Evolutionary conservation across 2,888 invertebrate genomes (phyloP), one percentile per base, ranked within the genome.

Genomic region (Eupithecia centaureata): DNA sequence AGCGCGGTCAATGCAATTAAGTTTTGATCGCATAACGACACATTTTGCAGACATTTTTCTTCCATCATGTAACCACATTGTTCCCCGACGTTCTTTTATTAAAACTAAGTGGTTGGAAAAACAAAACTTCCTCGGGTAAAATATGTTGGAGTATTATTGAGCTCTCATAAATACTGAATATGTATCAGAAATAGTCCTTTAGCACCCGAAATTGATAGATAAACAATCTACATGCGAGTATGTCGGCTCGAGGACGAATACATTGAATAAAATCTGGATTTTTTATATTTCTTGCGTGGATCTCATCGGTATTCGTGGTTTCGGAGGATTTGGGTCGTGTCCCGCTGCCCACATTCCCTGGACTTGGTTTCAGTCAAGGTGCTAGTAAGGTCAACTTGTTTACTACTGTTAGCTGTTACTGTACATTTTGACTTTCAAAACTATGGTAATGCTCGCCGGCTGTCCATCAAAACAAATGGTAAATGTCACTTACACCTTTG

Each of bases 11-110:
- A 89, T 86, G 90, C 88, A 91, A 91, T 91, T 90, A 91, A 88
- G 89, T 89, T 90, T 89, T 90, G 90, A 90, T 90, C 90, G 85
- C 85, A 86, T 88, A 86, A 88, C 85, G 86, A 89, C 88, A 90
- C 85, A 88, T 88, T 87, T 87, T 85, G 80, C 81, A 82, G 81
- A 85, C 81, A 78, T 82, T 83, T 84, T 83, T 80, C 79, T 79
- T 72, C 64, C 72, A 72, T 74, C 72, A 72, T 64, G 63, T 70
- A 59, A 70, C 70, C 62, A 65, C 62, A 69, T 62, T 70, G 66
- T 71, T 61, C 65, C 47, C 30, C 35, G 66, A 65, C 61, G 63
- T 70, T 69, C 42, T 66, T 74, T 71, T 63, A 73, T 70, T 61
- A 66, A 66, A 68, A 62, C 18, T 56, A 60, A 57, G 38, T 25